Conservation (phyloP, 2,113 vertebrate genomes). For the Cepphus grylle region DNA sequence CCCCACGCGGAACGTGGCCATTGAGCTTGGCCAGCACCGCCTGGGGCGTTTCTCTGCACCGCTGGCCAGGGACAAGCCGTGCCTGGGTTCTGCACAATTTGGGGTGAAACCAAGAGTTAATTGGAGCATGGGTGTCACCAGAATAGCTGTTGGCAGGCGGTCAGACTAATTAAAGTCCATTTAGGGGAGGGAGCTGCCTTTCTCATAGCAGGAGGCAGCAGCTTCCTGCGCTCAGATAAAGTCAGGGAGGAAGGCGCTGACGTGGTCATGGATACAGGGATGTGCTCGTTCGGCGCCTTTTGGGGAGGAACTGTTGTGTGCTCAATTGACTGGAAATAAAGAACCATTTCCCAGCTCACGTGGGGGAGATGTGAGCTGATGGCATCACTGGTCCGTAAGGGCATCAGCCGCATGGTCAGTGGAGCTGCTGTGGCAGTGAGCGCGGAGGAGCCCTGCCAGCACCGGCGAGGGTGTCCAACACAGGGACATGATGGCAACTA, state of each 20-base stretch:
- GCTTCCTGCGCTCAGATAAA: not conserved
- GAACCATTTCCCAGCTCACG: not conserved
- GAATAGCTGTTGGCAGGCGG: not conserved
- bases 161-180: not conserved
- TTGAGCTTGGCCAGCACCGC: not conserved
- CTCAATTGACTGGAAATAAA: not conserved
- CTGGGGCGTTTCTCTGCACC: not conserved
- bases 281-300: fast-evolving
- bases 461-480: fast-evolving
- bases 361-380: not conserved
- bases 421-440: not conserved
- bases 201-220: not conserved
- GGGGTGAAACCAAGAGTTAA: not conserved
- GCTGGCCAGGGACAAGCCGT: not conserved
- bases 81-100: not conserved
- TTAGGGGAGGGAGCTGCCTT: not conserved
- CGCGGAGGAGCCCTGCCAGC: not conserved
- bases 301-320: not conserved
- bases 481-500: not conserved
- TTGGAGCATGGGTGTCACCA: not conserved
- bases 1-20: fast-evolving
- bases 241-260: not conserved
- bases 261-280: fast-evolving
- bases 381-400: not conserved
- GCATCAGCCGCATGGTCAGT: not conserved